Evolutionary conservation across 2,797 vertebrate genomes (phyloP).

Genomic region (Melanotaenia parkinsoni): DNA sequence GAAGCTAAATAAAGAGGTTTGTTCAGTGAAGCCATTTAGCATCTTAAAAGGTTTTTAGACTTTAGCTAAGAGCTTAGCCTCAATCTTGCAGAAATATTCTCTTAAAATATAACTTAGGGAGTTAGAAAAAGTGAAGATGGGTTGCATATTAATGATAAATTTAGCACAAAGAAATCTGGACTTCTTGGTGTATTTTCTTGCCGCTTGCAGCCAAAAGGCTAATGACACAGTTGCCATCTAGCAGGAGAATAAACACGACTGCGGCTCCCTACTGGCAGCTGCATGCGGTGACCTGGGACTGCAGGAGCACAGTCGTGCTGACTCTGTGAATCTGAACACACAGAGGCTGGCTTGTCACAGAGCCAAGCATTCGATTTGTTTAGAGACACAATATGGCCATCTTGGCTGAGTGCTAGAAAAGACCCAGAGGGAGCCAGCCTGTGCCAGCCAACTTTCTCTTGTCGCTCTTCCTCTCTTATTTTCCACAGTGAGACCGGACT

Average conservation of each 20-base stretch:
- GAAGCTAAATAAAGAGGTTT: background rate
- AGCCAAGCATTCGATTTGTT: conserved; percentile 80
- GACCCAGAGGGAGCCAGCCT: conserved; percentile 58
- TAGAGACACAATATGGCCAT: conserved; percentile 80
- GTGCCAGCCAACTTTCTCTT: conserved; percentile 71
- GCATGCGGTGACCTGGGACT: conserved; percentile 72
- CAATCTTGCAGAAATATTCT: conserved; percentile 39
- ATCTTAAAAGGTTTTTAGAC: conserved; percentile 4
- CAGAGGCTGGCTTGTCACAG: conserved; percentile 68
- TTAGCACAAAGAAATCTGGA: conserved; percentile 55
- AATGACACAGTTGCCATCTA: conserved; percentile 67
- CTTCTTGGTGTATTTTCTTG: conserved; percentile 38
- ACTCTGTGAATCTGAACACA: conserved; percentile 67
- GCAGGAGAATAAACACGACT: conserved; percentile 62
- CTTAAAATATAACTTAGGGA: conserved; percentile 32
- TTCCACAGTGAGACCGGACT: conserved; percentile 51
- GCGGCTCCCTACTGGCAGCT: conserved; percentile 64
- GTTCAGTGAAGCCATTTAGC: background rate
- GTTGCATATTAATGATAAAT: conserved; percentile 52
- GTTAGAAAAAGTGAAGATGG: conserved; percentile 38
- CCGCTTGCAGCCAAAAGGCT: conserved; percentile 65
- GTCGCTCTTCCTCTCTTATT: conserved; percentile 58
- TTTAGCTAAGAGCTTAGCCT: conserved; percentile 23
- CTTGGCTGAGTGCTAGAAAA: conserved; percentile 73
- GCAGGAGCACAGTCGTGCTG: conserved; percentile 65